Base-by-base conservation (phyloP, 2,113 vertebrate species). In the Picathartes gymnocephalus region DNA sequence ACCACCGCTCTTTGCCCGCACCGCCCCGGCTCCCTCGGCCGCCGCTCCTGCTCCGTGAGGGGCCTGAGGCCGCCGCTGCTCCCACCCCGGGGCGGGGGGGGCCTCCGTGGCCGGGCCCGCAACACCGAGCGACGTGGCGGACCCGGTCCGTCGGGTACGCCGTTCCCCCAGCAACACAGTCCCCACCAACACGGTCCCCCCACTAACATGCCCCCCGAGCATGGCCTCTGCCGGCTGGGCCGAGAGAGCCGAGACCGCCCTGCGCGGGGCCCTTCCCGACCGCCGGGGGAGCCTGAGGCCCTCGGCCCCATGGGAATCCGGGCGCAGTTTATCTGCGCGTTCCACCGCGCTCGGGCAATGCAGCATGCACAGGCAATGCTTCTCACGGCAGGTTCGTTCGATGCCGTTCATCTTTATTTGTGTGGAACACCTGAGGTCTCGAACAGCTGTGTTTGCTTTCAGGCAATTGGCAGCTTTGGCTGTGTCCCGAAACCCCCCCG, bases 401-500 rank as follows among this genome's bases (percentile, higher is more conserved):
- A 0, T 0, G 11, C n/a, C 7, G 14, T 7, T 39, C 15, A 1
- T 10, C 31, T n/a, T 4, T 3, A 5, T 42, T 3, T 4, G 30
- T 16, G 1, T 1, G 21, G 23, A 15, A 24, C 23, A 4, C 6
- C 13, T 4, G 20, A 1, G 48, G 66, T 45, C 11, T 18, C 11
- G 2, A 3, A 1, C 1, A 2, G 16, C 57, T 27, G 60, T 4
- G 23, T 9, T n/a, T 6, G 7, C 37, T 30, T 15, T 7, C 84
- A 10, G 14, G 14, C 51, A 9, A 1, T 9, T 1, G 9, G 19
- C 30, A 20, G 62, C 51, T 12, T 4, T 15, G 33, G 48, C 33
- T 16, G 54, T 21, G 39, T 21, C 10, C 0, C 8, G 6, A 4
- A 10, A 1, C 0, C 30, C 0, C 24, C 15, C n/a, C 0, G 1